Conservation (phyloP, 2,113 vertebrate species). For the Daboia siamensis region DNA sequence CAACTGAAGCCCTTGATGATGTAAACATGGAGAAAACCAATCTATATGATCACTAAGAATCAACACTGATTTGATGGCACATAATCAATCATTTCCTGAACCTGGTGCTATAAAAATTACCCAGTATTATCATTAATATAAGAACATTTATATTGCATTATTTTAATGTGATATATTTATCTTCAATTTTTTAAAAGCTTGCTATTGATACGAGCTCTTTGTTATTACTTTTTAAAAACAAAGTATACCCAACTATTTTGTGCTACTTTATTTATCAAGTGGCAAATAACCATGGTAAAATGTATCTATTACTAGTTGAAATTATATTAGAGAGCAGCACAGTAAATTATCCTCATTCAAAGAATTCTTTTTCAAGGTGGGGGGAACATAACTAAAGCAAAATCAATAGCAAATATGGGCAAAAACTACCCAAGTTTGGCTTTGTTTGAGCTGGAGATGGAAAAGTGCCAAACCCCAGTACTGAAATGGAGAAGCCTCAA, state of each 20-base stretch:
- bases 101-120: background rate
- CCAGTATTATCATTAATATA: background rate
- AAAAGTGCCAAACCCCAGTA: background rate
- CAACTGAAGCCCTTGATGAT: background rate
- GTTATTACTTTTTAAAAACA: background rate
- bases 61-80: background rate
- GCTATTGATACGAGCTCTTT: background rate
- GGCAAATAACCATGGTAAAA: background rate
- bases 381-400: background rate
- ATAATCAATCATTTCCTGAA: background rate
- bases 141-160: background rate
- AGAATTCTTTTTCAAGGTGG: background rate
- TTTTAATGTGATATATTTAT: background rate
- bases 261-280: background rate
- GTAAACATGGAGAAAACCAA: background rate
- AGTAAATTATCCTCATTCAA: background rate
- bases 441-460: background rate
- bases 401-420: background rate
- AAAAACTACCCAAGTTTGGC: background rate
- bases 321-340: background rate
- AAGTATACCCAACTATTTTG: background rate
- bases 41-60: background rate
- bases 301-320: background rate
- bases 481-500: background rate
- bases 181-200: background rate